Conservation (phyloP, 2,888 invertebrate species). For the Lamellibrachia satsuma region DNA sequence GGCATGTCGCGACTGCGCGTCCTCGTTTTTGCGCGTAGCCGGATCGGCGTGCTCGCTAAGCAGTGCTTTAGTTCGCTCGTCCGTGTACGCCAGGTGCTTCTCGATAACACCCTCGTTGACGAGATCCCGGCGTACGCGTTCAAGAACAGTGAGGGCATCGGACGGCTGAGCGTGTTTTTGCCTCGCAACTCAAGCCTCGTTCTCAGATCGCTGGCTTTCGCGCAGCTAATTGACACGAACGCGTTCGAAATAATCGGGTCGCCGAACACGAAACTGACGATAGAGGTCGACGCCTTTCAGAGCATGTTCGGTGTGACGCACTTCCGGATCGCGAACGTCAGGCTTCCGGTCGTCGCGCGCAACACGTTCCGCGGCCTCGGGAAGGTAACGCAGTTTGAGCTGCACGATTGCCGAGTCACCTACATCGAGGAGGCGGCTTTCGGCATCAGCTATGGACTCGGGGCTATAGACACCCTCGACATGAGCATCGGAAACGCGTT, state of each 20-base stretch:
- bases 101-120: conserved; percentile 21
- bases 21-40: conserved; percentile 20
- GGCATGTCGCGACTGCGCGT: conserved; percentile 24
- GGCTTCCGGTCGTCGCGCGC: conserved; percentile 25
- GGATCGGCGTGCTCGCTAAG: not conserved
- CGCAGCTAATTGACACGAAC: conserved; percentile 25
- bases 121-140: conserved; percentile 21
- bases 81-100: conserved; percentile 21
- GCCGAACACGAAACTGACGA: conserved; percentile 8
- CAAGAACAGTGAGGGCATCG: conserved; percentile 23
- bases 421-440: conserved; percentile 26
- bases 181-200: conserved; percentile 18
- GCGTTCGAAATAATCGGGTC: conserved; percentile 26
- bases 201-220: conserved; percentile 24
- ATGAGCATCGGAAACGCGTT: conserved; percentile 29
- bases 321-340: conserved; percentile 24
- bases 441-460: conserved; percentile 22
- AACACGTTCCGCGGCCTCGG: conserved; percentile 28
- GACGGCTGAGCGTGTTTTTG: conserved; percentile 19
- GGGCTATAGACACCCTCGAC: conserved; percentile 27
- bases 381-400: conserved; percentile 24
- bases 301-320: conserved; percentile 24
- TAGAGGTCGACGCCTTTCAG: conserved; percentile 28
- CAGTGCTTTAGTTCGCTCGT: conserved; percentile 23
- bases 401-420: conserved; percentile 23